Evolutionary conservation across 2,888 invertebrate species (phyloP), one percentile per base, ranked within the genome.

Genomic region (Stenodema calcarata): DNA sequence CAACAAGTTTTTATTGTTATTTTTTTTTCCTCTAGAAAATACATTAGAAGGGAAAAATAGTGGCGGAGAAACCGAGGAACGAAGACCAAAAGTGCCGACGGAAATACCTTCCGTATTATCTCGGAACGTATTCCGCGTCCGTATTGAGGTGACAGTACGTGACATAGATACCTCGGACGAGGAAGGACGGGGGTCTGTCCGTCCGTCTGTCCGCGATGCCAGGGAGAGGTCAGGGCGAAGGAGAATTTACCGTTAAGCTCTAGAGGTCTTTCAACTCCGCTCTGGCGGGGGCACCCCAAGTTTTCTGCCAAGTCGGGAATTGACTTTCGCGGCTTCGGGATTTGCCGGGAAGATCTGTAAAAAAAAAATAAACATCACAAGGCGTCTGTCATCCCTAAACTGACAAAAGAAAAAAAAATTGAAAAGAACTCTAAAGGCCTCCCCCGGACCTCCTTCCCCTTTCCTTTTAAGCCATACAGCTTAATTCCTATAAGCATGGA

Each of bases 261-360:
- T 41, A 69, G 82, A 82, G 82, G 82, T 82, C 82, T 82, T 82
- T 82, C 82, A 82, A 82, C 82, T 82, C 82, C 16, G 14, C 44
- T 50, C 50, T 54, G 0, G 62, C 50, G 28, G 14, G 11, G 62
- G 62, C 18, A 23, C 62, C 62, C 62, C 23, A 23, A 62, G 62
- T 62, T 62, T 54, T 62, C 62, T 62, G 62, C 62, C 62, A 23
- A 62, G 23, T 62, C 35, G 3, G 62, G 62, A 62, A 62, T 62
- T 23, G 16, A 62, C 62, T 62, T 62, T 62, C 62, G 62, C 62
- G 23, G 35, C 35, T 35, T 35, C 2, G 35, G 35, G 35, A 35
- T 35, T 35, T 35, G 35, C 35, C 35, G 35, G 35, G 35, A 35
- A 35, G 35, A 35, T 2, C 35, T 35, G 2, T 4, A 35, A 35